Evolutionary conservation across 2,888 invertebrate genomes (phyloP).

Genomic region (Pasiphila rectangulata): DNA sequence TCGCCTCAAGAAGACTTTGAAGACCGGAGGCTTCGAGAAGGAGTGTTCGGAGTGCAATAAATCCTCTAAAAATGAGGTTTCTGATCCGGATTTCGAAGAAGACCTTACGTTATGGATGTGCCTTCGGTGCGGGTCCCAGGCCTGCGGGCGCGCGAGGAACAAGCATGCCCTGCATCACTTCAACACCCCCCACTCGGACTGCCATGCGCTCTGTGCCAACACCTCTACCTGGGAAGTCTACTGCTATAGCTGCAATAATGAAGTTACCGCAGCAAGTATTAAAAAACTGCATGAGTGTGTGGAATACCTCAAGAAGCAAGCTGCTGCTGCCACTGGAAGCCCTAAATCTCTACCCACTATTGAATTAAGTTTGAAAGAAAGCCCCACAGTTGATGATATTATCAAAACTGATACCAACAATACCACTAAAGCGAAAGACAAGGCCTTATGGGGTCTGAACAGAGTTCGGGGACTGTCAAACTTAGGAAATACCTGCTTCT

Average conservation of each 20-base stretch:
- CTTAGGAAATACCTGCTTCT: slow-evolving; percentile 98
- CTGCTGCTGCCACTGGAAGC: slow-evolving; percentile 44
- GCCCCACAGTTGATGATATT: slow-evolving; percentile 47
- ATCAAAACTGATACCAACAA: slow-evolving; percentile 41
- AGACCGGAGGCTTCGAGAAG: slow-evolving; percentile 70
- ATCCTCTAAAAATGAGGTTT: slow-evolving; percentile 59
- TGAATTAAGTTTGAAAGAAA: slow-evolving; percentile 57
- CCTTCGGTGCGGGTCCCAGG: slow-evolving; percentile 88
- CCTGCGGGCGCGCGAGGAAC: slow-evolving; percentile 85
- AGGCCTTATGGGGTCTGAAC: slow-evolving; percentile 62
- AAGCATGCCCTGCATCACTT: slow-evolving; percentile 88
- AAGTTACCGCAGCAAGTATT: slow-evolving; percentile 81
- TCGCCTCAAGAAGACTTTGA: slow-evolving; percentile 81
- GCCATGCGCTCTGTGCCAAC: slow-evolving; percentile 87
- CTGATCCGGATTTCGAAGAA: slow-evolving; percentile 74
- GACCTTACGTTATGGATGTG: slow-evolving; percentile 87
- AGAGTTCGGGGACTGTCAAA: slow-evolving; percentile 91
- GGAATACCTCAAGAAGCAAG: slow-evolving; percentile 85
- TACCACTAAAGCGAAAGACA: slow-evolving; percentile 59
- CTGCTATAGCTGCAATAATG: slow-evolving; percentile 89
- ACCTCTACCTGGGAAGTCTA: slow-evolving; percentile 86
- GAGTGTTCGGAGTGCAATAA: slow-evolving; percentile 83
- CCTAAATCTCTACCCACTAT: slow-evolving; percentile 61
- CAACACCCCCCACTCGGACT: slow-evolving; percentile 87
- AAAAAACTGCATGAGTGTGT: slow-evolving; percentile 88